phyloP scores from a whole-genome alignment of 2,113 vertebrate genomes.

The Otocyon megalotis region DNA sequence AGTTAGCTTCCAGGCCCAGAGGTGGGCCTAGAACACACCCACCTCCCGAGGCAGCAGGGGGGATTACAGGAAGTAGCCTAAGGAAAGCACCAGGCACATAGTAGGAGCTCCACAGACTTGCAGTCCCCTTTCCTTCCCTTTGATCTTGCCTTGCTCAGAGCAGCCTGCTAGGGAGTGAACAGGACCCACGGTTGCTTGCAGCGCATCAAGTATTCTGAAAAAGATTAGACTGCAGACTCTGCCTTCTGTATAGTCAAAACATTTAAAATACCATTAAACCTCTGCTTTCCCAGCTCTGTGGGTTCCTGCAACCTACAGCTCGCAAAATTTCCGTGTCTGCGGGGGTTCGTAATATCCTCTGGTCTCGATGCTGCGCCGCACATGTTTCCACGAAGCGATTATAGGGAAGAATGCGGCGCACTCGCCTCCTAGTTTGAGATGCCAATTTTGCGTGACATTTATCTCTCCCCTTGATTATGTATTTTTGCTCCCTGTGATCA shows the following conservation, averaged over 20 bases:
- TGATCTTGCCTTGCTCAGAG: not conserved
- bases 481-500: conserved; percentile 77
- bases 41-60: not conserved
- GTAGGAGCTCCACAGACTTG: not conserved
- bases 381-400: conserved; percentile 79
- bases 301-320: conserved; percentile 84
- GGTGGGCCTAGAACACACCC: not conserved
- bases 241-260: conserved; percentile 84
- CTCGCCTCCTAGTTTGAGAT: conserved; percentile 80
- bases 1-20: not conserved
- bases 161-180: conserved; percentile 21
- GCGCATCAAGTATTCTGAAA: conserved; percentile 69
- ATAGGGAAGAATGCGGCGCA: conserved; percentile 51
- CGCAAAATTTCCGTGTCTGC: conserved; percentile 84
- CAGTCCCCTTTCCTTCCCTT: not conserved
- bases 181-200: not conserved
- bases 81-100: not conserved
- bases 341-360: conserved; percentile 83
- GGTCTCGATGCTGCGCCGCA: conserved; percentile 59
- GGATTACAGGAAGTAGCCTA: not conserved
- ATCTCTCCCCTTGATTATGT: conserved; percentile 84
- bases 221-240: conserved; percentile 82
- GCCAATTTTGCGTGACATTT: conserved; percentile 81
- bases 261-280: conserved; percentile 88
- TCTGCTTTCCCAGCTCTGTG: conserved; percentile 85